Percentiles rank a stretch among this genome's conserved stretches.
Evolutionary conservation across 2,113 vertebrate species (phyloP).

Genomic region (Chaenogobius annularis): DNA sequence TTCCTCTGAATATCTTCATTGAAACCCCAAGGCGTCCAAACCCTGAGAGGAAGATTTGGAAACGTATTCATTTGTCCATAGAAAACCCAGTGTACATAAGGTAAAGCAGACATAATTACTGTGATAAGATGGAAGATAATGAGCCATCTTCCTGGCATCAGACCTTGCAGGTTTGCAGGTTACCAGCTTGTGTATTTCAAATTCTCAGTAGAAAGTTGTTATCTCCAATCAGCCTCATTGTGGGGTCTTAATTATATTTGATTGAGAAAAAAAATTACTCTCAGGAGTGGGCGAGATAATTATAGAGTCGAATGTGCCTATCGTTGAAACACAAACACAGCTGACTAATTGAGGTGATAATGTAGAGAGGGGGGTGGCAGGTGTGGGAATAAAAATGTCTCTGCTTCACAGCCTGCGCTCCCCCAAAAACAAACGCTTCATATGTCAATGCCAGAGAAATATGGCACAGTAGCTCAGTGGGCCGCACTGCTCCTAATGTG

Average conservation of each 20-base stretch:
- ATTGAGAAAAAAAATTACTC: slow-evolving; percentile 49
- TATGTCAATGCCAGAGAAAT: slow-evolving; percentile 33
- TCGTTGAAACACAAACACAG: slow-evolving; percentile 44
- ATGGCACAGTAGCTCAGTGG: slow-evolving; percentile 30
- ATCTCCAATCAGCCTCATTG: slow-evolving; percentile 67
- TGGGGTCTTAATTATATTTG: slow-evolving; percentile 61
- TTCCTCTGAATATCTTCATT: slow-evolving; percentile 38
- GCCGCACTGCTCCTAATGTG: slow-evolving; percentile 24
- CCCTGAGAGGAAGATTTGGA: slow-evolving; percentile 1
- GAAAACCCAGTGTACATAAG: not conserved
- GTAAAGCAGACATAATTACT: slow-evolving; percentile 21
- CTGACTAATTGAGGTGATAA: slow-evolving; percentile 54
- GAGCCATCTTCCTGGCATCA: slow-evolving; percentile 25
- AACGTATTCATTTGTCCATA: slow-evolving; percentile 10
- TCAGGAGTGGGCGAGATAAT: slow-evolving; percentile 53
- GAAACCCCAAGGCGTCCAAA: slow-evolving; percentile 20
- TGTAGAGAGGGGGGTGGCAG: slow-evolving; percentile 34
- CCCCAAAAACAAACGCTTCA: slow-evolving; percentile 47
- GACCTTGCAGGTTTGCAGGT: slow-evolving; percentile 11
- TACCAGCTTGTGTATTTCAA: slow-evolving; percentile 27
- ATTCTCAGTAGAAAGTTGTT: slow-evolving; percentile 47
- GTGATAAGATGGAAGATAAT: slow-evolving; percentile 29
- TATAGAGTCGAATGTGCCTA: slow-evolving; percentile 37
- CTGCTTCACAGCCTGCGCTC: slow-evolving; percentile 16
- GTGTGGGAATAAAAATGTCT: slow-evolving; percentile 47